Percentiles rank a stretch among this genome's conserved stretches.
Evolutionary conservation across 2,113 vertebrate species (phyloP).

Genomic region (Pseudorectes ferrugineus): DNA sequence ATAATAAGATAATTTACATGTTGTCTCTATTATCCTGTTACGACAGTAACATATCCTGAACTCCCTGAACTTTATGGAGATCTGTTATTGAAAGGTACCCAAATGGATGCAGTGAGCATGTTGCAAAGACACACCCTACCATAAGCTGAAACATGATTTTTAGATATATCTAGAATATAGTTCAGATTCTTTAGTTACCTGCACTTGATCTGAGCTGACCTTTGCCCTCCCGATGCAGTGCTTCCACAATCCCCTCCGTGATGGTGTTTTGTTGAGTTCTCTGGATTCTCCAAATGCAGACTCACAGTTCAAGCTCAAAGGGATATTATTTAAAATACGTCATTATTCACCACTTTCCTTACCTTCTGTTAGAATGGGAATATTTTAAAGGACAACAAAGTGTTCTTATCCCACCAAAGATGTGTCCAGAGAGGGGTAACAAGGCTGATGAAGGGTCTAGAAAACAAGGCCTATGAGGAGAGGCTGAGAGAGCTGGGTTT

Average conservation of each 20-base stretch:
- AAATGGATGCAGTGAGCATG: background rate
- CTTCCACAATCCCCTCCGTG: background rate
- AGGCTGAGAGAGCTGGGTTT: background rate
- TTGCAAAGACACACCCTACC: background rate
- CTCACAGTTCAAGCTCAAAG: background rate
- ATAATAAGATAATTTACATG: background rate
- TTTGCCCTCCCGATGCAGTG: background rate
- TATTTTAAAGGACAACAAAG: background rate
- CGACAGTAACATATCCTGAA: background rate
- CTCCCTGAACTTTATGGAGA: background rate
- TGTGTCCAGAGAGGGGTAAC: background rate
- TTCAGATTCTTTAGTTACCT: background rate
- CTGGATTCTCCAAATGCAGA: background rate
- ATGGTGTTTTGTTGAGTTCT: accelerated
- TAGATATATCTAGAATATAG: background rate
- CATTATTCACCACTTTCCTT: background rate
- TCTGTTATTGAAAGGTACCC: background rate
- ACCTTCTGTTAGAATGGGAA: background rate
- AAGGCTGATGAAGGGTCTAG: too few species aligned
- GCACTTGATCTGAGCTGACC: background rate
- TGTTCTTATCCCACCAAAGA: background rate
- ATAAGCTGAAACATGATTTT: background rate
- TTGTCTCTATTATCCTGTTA: background rate
- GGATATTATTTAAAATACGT: background rate
- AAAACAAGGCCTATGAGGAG: background rate